Evolutionary conservation across 2,797 vertebrate species (phyloP).

Genomic region (Amblyraja radiata): DNA sequence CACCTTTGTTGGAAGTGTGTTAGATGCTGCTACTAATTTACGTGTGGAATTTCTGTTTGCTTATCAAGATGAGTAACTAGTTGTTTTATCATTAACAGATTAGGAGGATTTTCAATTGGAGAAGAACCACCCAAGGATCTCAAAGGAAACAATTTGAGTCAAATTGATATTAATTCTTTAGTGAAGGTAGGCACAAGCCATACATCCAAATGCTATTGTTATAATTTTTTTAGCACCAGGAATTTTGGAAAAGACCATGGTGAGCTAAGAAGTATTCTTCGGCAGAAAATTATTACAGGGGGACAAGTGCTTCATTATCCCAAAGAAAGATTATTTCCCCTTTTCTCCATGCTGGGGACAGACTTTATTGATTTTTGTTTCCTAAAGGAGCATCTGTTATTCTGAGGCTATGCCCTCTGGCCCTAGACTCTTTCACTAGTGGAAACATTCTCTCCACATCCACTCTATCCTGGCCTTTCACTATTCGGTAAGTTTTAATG

Average conservation of each 20-base stretch:
- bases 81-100: conserved; percentile 43
- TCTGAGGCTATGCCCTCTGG: too few relatives aligned
- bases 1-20: not conserved
- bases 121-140: conserved; percentile 27
- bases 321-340: not conserved
- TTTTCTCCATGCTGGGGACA: not conserved
- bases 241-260: not conserved
- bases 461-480: too few relatives aligned
- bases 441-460: too few relatives aligned
- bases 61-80: not conserved
- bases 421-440: too few relatives aligned
- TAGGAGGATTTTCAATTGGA: conserved; percentile 62
- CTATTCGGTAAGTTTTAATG: too few relatives aligned
- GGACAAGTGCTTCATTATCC: not conserved
- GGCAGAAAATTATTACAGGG: not conserved
- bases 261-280: not conserved
- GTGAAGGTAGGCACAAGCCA: conserved; percentile 53
- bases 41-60: not conserved
- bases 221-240: not conserved
- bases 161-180: conserved; percentile 42
- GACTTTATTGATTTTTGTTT: not conserved
- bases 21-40: not conserved
- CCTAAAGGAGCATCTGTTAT: too few relatives aligned
- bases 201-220: not conserved
- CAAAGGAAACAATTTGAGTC: conserved; percentile 38